Base-by-base conservation (phyloP, 2,888 invertebrate species). In the Coelopa pilipes region DNA sequence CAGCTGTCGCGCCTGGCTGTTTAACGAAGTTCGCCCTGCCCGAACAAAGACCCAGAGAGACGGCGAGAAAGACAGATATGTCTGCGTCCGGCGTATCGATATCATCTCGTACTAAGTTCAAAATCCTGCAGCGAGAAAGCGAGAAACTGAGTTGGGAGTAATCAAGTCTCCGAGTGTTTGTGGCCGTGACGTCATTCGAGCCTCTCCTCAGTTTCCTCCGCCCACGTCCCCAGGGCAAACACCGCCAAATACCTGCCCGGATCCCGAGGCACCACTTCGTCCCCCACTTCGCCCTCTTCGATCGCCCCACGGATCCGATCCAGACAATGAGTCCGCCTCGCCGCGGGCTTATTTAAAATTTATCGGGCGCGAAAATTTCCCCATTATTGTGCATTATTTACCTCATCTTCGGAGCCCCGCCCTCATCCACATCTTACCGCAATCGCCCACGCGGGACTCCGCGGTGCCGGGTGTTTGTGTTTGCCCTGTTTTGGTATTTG, bases 321-420 rank as follows among this genome's bases (percentile, higher is more conserved):
- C 19, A 24, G 24, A 59, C 57, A 59, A 59, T 59, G 57, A 59
- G 57, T 59, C 19, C 24, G 19, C 57, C 19, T 59, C 24, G 57
- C 57, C 57, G 57, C 57, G 19, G 24, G 57, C 57, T 34, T 34
- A 59, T 59, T 59, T 24, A 59, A 59, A 59, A 59, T 59, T 59
- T 24, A 59, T 59, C 11, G 57, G 57, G 57, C 21, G 57, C 57
- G 57, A 59, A 59, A 59, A 19, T 59, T 59, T 59, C 24, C 3
- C 57, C 19, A 34, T 34, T 34, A 34, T 34, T 34, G 34, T 34
- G 34, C 34, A 34, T 34, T 34, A 34, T 2, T 34, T 34, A 34
- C 34, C 34, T 34, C 34, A 34, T 34, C 34, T 2, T 34, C 34
- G 34, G 34, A 34, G 7, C 34, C 34, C 4, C 34, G 7, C 34